A percentile compares a stretch with the other conserved stretches of the same genome.
These are phyloP conservation scores for Cydia strobilella DNA, from an alignment of 1,140 invertebrate genomes.

Conservation along the genomic window DNA sequence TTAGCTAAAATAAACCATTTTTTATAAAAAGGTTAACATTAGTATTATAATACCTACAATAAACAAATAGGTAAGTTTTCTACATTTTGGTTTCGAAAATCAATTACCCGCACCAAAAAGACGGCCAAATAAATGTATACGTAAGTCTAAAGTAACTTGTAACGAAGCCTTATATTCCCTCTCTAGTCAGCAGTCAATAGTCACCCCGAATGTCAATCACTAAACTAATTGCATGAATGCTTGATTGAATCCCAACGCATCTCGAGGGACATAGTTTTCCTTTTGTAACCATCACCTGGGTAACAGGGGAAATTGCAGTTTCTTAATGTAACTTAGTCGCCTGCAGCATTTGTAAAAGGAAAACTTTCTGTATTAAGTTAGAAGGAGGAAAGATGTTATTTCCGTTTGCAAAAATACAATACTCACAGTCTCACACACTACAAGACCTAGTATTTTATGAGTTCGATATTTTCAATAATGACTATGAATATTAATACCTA, in stretches of 20 bases:
- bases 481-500: not conserved
- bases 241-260: constrained; percentile 50
- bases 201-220: constrained; percentile 48
- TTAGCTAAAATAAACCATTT: no score
- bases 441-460: no score
- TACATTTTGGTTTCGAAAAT: no score
- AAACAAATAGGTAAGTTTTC: no score
- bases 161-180: constrained; percentile 32
- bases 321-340: constrained; percentile 11
- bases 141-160: not conserved
- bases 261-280: constrained; percentile 49
- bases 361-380: not conserved
- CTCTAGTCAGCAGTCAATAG: constrained; percentile 2
- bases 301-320: constrained; percentile 20
- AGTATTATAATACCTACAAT: no score
- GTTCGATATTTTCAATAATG: no score
- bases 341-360: not conserved
- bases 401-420: not conserved
- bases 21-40: no score
- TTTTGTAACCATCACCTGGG: constrained; percentile 35
- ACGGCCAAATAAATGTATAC: not conserved
- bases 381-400: not conserved
- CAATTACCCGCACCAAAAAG: not conserved
- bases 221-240: constrained; percentile 61
- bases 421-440: not conserved